A percentile compares a stretch with the other conserved stretches of the same genome.
Conservation (phyloP, 2,113 vertebrate genomes). For the Leucosticte australis region DNA sequence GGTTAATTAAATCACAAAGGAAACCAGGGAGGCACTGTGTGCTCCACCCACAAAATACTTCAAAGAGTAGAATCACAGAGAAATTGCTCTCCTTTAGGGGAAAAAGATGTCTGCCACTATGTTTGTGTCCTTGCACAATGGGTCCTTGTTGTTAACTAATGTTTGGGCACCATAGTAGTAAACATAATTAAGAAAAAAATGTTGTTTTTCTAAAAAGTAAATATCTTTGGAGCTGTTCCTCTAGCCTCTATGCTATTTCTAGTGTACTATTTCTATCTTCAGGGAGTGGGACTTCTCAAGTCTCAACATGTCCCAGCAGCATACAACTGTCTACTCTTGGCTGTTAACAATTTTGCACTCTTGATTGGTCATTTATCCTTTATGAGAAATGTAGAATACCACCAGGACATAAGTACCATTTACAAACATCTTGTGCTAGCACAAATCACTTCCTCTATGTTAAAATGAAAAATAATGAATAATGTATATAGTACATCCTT, state of each 20-base stretch:
- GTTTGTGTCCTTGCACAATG: neutral
- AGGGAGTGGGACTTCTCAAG: neutral
- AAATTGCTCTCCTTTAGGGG: neutral
- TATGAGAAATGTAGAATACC: neutral
- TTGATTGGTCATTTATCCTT: neutral
- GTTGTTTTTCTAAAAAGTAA: neutral
- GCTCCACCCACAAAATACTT: neutral
- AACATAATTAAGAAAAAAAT: neutral
- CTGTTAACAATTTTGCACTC: neutral
- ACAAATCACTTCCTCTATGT: neutral
- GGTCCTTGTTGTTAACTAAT: neutral
- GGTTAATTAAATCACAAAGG: neutral
- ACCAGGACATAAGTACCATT: neutral
- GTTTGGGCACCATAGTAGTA: neutral
- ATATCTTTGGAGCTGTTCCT: neutral
- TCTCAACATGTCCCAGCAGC: neutral
- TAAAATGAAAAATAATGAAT: neutral
- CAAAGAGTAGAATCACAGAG: neutral
- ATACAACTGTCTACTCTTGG: neutral
- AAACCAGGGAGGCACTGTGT: neutral
- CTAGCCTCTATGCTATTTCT: neutral
- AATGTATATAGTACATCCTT: neutral
- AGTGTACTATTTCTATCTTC: neutral
- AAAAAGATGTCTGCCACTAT: neutral
- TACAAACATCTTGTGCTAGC: rapidly evolving